A percentile compares a stretch with the other conserved stretches of the same genome.
Evolutionary conservation across 2,797 vertebrate species (phyloP).

Genomic region (Enteromius treurensis): DNA sequence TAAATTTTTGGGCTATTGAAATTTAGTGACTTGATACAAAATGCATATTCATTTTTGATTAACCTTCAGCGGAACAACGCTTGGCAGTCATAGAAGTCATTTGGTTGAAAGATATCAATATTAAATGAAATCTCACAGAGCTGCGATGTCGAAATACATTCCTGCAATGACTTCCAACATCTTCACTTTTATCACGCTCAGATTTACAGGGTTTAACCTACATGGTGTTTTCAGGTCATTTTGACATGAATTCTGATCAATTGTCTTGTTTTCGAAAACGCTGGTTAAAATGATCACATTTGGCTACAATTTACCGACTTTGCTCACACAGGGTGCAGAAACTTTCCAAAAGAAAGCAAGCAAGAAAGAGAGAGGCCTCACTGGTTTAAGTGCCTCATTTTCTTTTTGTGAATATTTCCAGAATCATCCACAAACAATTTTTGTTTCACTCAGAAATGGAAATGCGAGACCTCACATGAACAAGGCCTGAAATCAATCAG

Average conservation of each 20-base stretch:
- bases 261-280: background rate
- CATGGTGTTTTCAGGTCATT: background rate
- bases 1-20: constrained; percentile 54
- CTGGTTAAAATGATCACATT: background rate
- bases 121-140: constrained; percentile 33
- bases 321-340: background rate
- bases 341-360: background rate
- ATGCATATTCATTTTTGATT: constrained; percentile 54
- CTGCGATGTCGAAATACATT: background rate
- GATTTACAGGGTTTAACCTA: constrained; percentile 38
- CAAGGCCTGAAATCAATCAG: background rate
- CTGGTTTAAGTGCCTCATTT: background rate
- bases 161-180: constrained; percentile 3
- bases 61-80: constrained; percentile 15
- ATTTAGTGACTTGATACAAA: constrained; percentile 57
- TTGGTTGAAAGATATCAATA: constrained; percentile 19
- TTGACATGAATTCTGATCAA: background rate
- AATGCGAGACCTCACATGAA: background rate
- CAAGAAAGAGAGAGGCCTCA: background rate
- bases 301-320: no score
- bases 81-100: constrained; percentile 11
- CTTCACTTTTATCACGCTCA: constrained; percentile 7
- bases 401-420: background rate
- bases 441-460: background rate
- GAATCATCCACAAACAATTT: background rate